Percentiles rank a stretch among this genome's conserved stretches.
Conservation (phyloP, 2,113 vertebrate genomes). For the Bujurquina vittata region DNA sequence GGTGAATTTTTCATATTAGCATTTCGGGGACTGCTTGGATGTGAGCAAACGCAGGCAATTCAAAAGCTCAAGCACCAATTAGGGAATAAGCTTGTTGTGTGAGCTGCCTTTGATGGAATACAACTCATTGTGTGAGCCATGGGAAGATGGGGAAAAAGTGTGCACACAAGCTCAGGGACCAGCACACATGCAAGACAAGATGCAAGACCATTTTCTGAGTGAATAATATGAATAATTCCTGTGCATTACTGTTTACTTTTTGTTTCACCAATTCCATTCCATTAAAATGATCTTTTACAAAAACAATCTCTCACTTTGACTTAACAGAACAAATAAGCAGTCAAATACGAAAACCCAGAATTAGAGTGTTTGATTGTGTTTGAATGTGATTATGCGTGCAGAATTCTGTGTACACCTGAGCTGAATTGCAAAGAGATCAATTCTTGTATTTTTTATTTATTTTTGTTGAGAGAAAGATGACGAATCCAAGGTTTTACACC, state of each 20-base stretch:
- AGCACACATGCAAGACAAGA: background rate
- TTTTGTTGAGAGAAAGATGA: no score
- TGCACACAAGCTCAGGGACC: background rate
- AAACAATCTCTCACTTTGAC: background rate
- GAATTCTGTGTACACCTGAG: background rate
- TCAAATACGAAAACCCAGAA: background rate
- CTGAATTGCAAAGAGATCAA: background rate
- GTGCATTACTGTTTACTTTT: background rate
- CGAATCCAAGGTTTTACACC: no score
- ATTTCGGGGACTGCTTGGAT: slow-evolving; percentile 34
- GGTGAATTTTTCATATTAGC: slow-evolving; percentile 7
- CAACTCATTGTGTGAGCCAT: slow-evolving; percentile 45
- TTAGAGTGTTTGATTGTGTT: background rate
- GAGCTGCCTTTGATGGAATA: slow-evolving; percentile 64
- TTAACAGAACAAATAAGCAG: accelerated
- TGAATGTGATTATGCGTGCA: background rate
- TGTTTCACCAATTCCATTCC: background rate
- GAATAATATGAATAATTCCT: background rate
- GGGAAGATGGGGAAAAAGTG: slow-evolving; percentile 26
- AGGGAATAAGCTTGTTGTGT: slow-evolving; percentile 58
- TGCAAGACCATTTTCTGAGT: background rate
- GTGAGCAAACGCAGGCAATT: slow-evolving; percentile 48
- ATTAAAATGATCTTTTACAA: background rate
- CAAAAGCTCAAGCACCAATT: slow-evolving; percentile 68
- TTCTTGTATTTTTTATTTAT: no score